A percentile compares a stretch with the other conserved stretches of the same genome.
These are phyloP conservation scores for Atherinosoma microstoma DNA, from an alignment of 2,797 vertebrate species.

Conservation along the genomic window DNA sequence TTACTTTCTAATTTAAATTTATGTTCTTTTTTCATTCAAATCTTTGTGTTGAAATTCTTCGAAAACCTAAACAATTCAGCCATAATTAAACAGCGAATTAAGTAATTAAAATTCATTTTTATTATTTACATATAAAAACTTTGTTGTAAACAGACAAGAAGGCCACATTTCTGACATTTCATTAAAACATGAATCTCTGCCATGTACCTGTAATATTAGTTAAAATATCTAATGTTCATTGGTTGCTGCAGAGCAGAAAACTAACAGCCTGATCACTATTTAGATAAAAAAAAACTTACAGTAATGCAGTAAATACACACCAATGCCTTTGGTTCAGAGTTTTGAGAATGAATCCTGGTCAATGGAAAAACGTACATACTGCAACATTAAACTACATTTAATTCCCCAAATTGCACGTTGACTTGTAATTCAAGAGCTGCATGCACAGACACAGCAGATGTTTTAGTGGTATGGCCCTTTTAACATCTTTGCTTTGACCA, in stretches of 20 bases:
- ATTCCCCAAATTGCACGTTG: neutral
- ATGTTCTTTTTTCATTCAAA: neutral
- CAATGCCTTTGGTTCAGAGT: conserved; percentile 13
- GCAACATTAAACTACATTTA: conserved; percentile 1
- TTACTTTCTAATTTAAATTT: conserved; percentile 16
- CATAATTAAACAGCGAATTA: neutral
- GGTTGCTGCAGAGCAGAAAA: conserved; percentile 1
- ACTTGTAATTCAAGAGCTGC: neutral
- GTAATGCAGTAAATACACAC: conserved; percentile 4
- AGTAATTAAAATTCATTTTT: conserved; percentile 12
- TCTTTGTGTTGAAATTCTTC: conserved; percentile 1
- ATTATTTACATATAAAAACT: conserved; percentile 28
- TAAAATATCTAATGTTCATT: conserved; percentile 4
- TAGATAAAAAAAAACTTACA: conserved; percentile 11
- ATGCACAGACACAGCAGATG: conserved; percentile 10
- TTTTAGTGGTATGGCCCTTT: conserved; percentile 15
- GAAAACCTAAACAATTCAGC: conserved; percentile 1
- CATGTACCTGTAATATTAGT: neutral
- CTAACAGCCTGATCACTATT: neutral
- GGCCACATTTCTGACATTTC: neutral
- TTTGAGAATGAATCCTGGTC: neutral
- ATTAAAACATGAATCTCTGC: conserved; percentile 1
- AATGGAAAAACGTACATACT: neutral
- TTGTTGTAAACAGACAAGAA: conserved; percentile 6
- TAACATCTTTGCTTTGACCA: neutral